A percentile compares a stretch with the other conserved stretches of the same genome.
Evolutionary conservation across 2,797 vertebrate species (phyloP).

Genomic region (Psittacula derbiana): DNA sequence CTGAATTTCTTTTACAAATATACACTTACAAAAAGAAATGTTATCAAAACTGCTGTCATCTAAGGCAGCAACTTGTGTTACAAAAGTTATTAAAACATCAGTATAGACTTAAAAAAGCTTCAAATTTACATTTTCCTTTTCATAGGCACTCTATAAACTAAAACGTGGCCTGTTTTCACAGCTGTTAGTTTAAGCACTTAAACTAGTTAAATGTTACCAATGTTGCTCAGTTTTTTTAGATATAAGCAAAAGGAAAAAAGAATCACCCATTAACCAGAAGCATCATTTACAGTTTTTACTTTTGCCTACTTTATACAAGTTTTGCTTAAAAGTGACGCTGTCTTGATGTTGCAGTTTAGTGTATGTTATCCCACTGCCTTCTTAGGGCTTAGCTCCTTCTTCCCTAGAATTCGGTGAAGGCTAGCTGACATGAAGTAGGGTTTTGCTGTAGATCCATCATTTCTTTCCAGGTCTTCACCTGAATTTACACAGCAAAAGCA

Average conservation of each 20-base stretch:
- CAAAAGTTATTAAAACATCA: conserved; percentile 80
- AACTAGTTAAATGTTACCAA: not conserved
- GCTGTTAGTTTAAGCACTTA: conserved; percentile 35
- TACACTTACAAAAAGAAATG: conserved; percentile 78
- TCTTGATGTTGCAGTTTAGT: conserved; percentile 13
- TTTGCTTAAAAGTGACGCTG: conserved; percentile 59
- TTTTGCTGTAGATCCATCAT: conserved; percentile 90
- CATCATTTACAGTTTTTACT: conserved; percentile 60
- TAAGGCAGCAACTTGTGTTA: conserved; percentile 72
- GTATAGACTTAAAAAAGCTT: conserved; percentile 70
- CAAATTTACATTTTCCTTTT: conserved; percentile 69
- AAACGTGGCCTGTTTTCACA: conserved; percentile 59
- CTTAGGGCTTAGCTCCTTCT: conserved; percentile 82
- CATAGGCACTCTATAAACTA: conserved; percentile 72
- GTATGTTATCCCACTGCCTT: conserved; percentile 70
- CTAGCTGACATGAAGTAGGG: conserved; percentile 95
- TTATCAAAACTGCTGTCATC: conserved; percentile 73
- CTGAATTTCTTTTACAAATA: conserved; percentile 81
- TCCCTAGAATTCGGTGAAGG: conserved; percentile 90
- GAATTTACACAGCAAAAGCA: conserved; percentile 52
- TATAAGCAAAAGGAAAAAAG: conserved; percentile 54
- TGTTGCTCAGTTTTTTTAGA: conserved; percentile 3
- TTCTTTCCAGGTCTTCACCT: conserved; percentile 98
- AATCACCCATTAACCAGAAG: conserved; percentile 65
- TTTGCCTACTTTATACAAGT: conserved; percentile 55